Conservation (phyloP, 2,888 invertebrate species). For the Lymantria dispar region DNA sequence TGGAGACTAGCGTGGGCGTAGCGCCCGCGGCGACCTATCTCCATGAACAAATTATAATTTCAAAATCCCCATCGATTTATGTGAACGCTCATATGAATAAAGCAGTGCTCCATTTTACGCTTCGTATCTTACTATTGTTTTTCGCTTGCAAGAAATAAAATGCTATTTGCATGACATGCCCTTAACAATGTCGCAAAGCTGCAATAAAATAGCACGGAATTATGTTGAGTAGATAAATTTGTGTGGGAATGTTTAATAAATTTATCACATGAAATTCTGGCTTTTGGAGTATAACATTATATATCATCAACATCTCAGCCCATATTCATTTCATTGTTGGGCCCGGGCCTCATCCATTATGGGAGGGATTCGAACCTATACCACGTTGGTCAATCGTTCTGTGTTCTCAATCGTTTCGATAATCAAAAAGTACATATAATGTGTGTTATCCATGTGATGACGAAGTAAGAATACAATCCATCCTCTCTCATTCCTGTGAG, state of each 20-base stretch:
- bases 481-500: too few species aligned
- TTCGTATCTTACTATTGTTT: constrained; percentile 52
- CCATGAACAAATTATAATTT: constrained; percentile 79
- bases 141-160: constrained; percentile 29
- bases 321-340: too few species aligned
- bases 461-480: too few species aligned
- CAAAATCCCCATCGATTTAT: constrained; percentile 80
- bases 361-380: too few species aligned
- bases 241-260: constrained; percentile 26
- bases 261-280: constrained; percentile 27
- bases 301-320: too few species aligned
- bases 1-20: constrained; percentile 54
- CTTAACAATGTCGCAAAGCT: constrained; percentile 32
- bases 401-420: too few species aligned
- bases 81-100: constrained; percentile 74
- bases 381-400: too few species aligned
- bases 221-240: constrained; percentile 32
- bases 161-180: constrained; percentile 15
- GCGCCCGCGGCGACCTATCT: constrained; percentile 74
- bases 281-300: too few species aligned
- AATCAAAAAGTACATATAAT: too few species aligned
- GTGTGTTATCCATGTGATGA: too few species aligned
- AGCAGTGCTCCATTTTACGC: constrained; percentile 68
- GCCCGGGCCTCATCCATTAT: too few species aligned
- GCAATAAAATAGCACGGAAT: constrained; percentile 34